Conservation (phyloP, 2,888 invertebrate species). For the Epirrhoe alternata region DNA sequence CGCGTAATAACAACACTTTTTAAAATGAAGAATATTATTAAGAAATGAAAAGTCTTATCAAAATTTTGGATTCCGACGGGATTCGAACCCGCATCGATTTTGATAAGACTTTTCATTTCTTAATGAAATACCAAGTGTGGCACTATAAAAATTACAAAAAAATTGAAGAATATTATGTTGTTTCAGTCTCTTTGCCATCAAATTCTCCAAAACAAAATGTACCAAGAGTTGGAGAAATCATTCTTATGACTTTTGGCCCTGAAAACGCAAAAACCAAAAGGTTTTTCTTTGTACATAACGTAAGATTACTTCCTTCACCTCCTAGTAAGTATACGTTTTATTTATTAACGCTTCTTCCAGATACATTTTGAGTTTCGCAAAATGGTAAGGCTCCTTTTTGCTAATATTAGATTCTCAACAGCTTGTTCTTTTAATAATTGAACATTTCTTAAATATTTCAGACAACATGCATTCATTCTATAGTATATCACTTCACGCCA, state of each 20-base stretch:
- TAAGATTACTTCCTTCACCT: conserved; percentile 66
- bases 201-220: conserved; percentile 56
- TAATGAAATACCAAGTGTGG: too few relatives aligned
- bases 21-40: neutral
- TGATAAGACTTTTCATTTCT: too few relatives aligned
- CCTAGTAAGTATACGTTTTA: conserved; percentile 61
- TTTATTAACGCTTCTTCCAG: neutral
- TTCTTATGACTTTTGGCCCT: conserved; percentile 66
- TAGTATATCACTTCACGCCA: conserved; percentile 67
- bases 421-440: too few relatives aligned
- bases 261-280: conserved; percentile 58
- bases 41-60: too few relatives aligned
- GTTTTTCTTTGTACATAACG: conserved; percentile 74
- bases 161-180: neutral
- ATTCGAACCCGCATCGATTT: too few relatives aligned
- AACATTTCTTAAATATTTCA: conserved; percentile 50
- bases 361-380: neutral
- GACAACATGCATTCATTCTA: conserved; percentile 69
- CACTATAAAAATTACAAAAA: too few relatives aligned
- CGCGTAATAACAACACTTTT: too few relatives aligned
- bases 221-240: conserved; percentile 71
- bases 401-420: too few relatives aligned
- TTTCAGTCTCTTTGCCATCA: conserved; percentile 69
- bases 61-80: too few relatives aligned
- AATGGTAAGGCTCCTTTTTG: neutral